Evolutionary conservation across 2,113 vertebrate species (phyloP), one percentile per base, ranked within the genome.

Genomic region (Cyanoderma ruficeps): DNA sequence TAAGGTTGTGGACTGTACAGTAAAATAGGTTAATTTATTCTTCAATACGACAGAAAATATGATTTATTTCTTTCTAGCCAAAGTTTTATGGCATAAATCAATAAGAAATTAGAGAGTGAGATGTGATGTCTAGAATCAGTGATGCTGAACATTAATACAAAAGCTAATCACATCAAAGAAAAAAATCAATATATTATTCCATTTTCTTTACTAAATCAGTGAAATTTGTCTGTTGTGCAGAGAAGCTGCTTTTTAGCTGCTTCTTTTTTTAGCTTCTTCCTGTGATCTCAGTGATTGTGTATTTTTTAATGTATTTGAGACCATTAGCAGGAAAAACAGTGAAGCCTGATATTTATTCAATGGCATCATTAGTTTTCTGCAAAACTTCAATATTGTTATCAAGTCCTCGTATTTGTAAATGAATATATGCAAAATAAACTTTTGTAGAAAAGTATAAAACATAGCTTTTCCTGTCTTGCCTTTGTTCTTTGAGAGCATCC

Each of bases 1-100:
- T 72, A 84, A 23, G 8, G 19, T 55, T 75, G 63, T 42, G 49
- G 11, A 68, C 28, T 74, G 47, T 56, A 67, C 24, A 92, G 89
- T 90, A 96, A 96, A 94, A 59, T 53, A 57, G 47, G 39, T 72
- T 75, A 22, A 50, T 81, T 89, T 96, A 88, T 89, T 68, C 87
- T 93, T 91, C 85, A 87, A 6, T 89, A 70, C 92, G 55, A 86
- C 57, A 94, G 61, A 88, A 91, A 76, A 81, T 33, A 44, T 59
- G 42, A 91, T 91, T 95, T 94, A 85, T 91, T 90, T 55, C 9
- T 68, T 96, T 94, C 81, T 82, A 21, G 70, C n/a, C 50, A 68
- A 92, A 78, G 44, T 68, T 75, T 79, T 52, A 63, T 31, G 39
- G 41, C 27, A 83, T 86, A 95, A 93, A 87, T 95, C 96, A 96